Evolutionary conservation across 1,140 invertebrate genomes (phyloP), one percentile per base, ranked within the genome.

Genomic region (Gryon sp.): DNA sequence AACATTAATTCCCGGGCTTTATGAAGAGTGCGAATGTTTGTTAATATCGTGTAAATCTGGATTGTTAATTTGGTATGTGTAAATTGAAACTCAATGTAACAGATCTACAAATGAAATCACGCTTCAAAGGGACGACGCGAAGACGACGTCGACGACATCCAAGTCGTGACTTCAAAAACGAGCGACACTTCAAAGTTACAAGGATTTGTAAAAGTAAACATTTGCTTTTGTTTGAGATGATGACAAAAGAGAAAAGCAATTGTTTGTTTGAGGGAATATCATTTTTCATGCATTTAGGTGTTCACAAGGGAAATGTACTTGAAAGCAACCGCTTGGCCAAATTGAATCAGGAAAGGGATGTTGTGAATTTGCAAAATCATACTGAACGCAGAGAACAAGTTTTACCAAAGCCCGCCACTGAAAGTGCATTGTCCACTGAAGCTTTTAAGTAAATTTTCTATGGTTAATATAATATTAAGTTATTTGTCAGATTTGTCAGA

Each of bases 151-250:
- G 9, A 19, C n/a, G 26, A 18, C 16, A 4, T 11, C 1, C 19
- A 6, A 38, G 7, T 9, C 57, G 28, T 16, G 41, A 26, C 0
- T 12, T 28, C 7, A 15, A 8, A 19, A 38, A 62, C 28, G 45
- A 38, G 11, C 30, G 6, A 9, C 57, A 14, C 26, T 5, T 5
- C 8, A 62, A 62, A 28, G 2, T 40, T 5, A 19, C 30, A 14
- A 62, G 57, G 43, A 62, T 48, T 18, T 62, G 57, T 50, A 62
- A 62, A 48, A 48, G 57, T 62, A 50, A 62, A 8, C 4, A 28
- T 62, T 46, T 20, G 40, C 3, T 50, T 38, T 22, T 22, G 0
- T 28, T n/a, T n/a, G n/a, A n/a, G n/a, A n/a, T n/a, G n/a, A n/a
- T n/a, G n/a, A n/a, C n/a, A n/a, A 19, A 43, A 34, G n/a, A 18